phyloP scores from a whole-genome alignment of 2,797 vertebrate species.

The Sebastiscus tertius region DNA sequence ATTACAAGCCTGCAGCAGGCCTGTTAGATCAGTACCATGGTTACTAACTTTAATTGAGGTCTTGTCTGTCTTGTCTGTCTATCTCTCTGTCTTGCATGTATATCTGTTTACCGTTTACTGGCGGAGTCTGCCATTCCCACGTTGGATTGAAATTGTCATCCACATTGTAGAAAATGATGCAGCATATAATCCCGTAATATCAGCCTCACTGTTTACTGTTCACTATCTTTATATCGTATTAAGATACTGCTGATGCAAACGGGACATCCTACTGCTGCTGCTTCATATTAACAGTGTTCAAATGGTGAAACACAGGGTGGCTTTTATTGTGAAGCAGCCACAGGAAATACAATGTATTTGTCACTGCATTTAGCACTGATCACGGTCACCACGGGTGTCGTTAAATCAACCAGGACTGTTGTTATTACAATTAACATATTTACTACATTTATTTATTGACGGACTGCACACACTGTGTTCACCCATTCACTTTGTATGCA shows the following conservation, averaged over 20 bases:
- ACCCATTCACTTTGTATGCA: no score
- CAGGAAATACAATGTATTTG: no score
- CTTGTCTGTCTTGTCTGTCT: conserved; percentile 11
- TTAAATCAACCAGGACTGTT: no score
- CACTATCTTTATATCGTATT: background rate
- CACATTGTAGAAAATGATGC: background rate
- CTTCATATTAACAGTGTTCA: no score
- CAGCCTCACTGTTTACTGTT: background rate
- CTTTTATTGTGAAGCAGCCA: no score
- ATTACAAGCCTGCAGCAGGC: conserved; percentile 54
- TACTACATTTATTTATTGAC: no score
- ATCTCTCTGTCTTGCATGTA: background rate
- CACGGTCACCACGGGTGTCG: no score
- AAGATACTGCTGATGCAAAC: background rate
- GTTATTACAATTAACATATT: background rate
- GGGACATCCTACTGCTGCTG: background rate
- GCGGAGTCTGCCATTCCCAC: background rate
- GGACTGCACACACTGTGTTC: no score
- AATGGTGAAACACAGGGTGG: no score
- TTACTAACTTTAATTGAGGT: conserved; percentile 43
- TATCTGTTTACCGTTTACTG: background rate
- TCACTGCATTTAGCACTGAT: no score
- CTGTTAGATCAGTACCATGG: conserved; percentile 42
- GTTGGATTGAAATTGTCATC: background rate
- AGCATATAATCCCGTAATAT: background rate